phyloP scores from a whole-genome alignment of 2,113 vertebrate genomes.

The Argyrosomus japonicus region DNA sequence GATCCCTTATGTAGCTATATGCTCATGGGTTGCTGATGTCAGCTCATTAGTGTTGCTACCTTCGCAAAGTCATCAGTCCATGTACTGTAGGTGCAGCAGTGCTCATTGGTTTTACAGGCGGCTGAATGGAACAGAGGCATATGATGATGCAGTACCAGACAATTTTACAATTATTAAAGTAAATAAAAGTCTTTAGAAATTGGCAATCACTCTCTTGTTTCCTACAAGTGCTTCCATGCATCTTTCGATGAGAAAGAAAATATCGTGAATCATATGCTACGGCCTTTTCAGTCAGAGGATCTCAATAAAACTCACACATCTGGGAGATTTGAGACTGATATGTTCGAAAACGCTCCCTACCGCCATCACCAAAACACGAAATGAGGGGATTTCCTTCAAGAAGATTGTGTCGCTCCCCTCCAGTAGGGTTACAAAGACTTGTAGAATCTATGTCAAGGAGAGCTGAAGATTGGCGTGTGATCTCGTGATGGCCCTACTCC shows the following conservation, averaged over 20 bases:
- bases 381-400: not conserved
- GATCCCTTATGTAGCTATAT: conserved; percentile 50
- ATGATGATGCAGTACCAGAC: not conserved
- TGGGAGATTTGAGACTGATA: not conserved
- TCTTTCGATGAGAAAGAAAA: not conserved
- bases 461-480: not conserved
- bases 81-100: conserved; percentile 34
- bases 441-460: not conserved
- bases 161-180: not conserved
- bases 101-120: conserved; percentile 27
- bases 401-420: not conserved
- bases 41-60: conserved; percentile 68
- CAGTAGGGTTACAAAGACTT: not conserved
- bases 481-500: not conserved
- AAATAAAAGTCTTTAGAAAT: not conserved
- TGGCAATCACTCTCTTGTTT: not conserved
- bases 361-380: not conserved
- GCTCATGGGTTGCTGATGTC: conserved; percentile 73
- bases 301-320: not conserved
- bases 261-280: not conserved
- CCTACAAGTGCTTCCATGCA: not conserved
- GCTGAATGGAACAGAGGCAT: conserved; percentile 18
- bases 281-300: not conserved
- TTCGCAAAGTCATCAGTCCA: conserved; percentile 67
- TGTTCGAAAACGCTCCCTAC: not conserved